Evolutionary conservation across 2,888 invertebrate genomes (phyloP).

Genomic region (Metacarcinus magister): DNA sequence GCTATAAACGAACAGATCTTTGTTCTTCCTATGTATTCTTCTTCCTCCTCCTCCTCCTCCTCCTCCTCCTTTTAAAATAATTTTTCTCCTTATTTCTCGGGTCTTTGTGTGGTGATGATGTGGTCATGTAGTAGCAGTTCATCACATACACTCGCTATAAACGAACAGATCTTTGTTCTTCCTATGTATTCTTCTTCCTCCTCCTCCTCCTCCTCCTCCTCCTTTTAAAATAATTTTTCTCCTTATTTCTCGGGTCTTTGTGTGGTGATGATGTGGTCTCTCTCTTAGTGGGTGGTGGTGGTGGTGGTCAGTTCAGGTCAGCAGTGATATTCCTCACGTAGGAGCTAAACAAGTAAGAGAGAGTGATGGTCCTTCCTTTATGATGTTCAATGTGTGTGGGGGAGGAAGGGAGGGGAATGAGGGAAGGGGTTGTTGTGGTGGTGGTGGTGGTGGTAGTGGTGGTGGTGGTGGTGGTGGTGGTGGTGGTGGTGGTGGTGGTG

Average conservation of each 20-base stretch:
- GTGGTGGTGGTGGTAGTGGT: neutral
- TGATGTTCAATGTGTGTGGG: neutral
- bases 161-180: too few species aligned
- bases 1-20: too few species aligned
- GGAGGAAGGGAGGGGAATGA: too few species aligned
- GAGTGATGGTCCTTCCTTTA: neutral
- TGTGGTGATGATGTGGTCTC: neutral
- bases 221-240: neutral
- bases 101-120: neutral
- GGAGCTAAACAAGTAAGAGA: neutral
- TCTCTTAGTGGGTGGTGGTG: neutral
- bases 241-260: neutral
- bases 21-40: too few species aligned
- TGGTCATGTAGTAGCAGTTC: too few species aligned
- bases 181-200: too few species aligned
- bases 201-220: neutral
- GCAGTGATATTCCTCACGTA: neutral
- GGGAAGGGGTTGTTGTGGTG: too few species aligned
- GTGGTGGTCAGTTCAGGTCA: neutral
- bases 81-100: neutral
- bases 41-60: constrained; percentile 39
- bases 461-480: too few species aligned
- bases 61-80: neutral
- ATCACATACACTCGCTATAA: too few species aligned
- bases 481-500: neutral